Percentiles rank a stretch among this genome's conserved stretches.
Conservation (phyloP, 2,888 invertebrate species). For the Drosophila infuscata region DNA sequence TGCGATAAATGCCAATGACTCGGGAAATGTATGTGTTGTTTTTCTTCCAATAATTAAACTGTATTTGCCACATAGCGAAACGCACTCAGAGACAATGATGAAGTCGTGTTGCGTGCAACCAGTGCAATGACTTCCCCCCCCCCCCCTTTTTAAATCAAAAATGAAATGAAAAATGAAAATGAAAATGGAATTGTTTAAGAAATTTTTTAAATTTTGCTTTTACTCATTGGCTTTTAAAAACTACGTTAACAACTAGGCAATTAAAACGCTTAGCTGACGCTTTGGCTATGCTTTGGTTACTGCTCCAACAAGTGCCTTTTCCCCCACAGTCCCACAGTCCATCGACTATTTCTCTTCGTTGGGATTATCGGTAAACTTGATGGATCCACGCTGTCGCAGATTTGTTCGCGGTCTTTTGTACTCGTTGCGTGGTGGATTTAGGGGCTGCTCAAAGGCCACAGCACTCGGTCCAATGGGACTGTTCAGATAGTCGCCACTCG, state of each 20-base stretch:
- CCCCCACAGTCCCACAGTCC: neutral
- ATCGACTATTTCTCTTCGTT: conserved; percentile 59
- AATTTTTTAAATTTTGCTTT: conserved; percentile 37
- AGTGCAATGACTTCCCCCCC: conserved; percentile 58
- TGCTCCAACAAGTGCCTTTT: conserved; percentile 17
- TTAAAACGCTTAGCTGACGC: conserved; percentile 56
- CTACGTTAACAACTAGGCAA: conserved; percentile 60
- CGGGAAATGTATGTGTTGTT: conserved; percentile 17
- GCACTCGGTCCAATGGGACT: conserved; percentile 74
- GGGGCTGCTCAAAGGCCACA: conserved; percentile 67
- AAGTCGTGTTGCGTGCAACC: conserved; percentile 58
- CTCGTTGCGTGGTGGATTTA: conserved; percentile 44
- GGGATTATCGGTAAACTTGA: conserved; percentile 80
- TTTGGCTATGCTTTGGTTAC: conserved; percentile 74
- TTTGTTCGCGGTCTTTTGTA: conserved; percentile 60
- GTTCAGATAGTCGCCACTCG: conserved; percentile 63
- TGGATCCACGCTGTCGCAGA: conserved; percentile 73
- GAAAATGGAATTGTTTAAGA: conserved; percentile 17
- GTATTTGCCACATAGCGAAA: conserved; percentile 47
- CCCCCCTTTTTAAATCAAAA: conserved; percentile 2
- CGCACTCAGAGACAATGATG: conserved; percentile 29
- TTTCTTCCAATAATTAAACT: conserved; percentile 37
- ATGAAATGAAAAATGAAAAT: conserved; percentile 15
- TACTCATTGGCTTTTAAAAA: conserved; percentile 44
- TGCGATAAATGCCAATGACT: conserved; percentile 56